Evolutionary conservation across 2,113 vertebrate genomes (phyloP).

Genomic region (Rhinichthys klamathensis): DNA sequence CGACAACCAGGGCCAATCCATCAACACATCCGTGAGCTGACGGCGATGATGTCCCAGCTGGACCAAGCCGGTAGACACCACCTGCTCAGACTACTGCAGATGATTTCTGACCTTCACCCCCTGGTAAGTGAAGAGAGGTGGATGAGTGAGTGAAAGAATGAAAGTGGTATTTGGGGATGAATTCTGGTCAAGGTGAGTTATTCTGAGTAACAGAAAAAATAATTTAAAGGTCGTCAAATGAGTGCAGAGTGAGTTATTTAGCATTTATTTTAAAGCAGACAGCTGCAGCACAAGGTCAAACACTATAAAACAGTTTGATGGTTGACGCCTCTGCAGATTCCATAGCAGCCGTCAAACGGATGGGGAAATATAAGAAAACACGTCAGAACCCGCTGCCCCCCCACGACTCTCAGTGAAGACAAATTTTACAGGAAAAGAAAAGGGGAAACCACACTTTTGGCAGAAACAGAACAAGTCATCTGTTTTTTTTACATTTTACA

Average conservation of each 20-base stretch:
- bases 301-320: neutral
- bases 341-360: neutral
- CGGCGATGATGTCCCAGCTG: constrained; percentile 79
- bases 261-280: constrained; percentile 19
- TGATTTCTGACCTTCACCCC: constrained; percentile 81
- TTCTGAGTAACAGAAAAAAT: constrained; percentile 37
- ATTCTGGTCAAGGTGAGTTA: constrained; percentile 12
- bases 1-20: constrained; percentile 78
- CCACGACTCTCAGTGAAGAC: neutral
- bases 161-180: neutral
- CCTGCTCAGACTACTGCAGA: constrained; percentile 84
- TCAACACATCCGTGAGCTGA: constrained; percentile 77
- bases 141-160: neutral
- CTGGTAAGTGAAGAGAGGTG: constrained; percentile 73
- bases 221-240: constrained; percentile 10
- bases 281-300: neutral
- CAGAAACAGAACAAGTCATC: constrained; percentile 20
- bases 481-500: constrained; percentile 24
- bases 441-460: neutral
- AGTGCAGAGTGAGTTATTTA: constrained; percentile 20
- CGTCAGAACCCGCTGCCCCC: constrained; percentile 4
- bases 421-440: constrained; percentile 22
- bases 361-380: constrained; percentile 33
- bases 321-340: constrained; percentile 7
- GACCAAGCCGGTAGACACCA: constrained; percentile 85